Evolutionary conservation across 2,113 vertebrate genomes (phyloP).

Genomic region (Uropsilus gracilis): DNA sequence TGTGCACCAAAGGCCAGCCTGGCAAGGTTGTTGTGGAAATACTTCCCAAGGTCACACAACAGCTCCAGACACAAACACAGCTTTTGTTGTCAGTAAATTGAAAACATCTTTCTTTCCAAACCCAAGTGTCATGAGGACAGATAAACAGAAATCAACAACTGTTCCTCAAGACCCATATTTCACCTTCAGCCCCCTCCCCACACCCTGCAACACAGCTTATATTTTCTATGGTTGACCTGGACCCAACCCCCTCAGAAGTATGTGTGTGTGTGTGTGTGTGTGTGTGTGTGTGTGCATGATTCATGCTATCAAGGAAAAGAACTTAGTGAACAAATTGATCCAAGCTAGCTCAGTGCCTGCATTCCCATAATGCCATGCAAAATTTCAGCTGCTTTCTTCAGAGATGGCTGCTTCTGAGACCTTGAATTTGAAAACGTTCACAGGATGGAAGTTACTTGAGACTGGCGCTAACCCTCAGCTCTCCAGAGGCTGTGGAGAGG

Average conservation of each 20-base stretch:
- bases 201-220: background rate
- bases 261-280: background rate
- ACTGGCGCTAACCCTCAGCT: background rate
- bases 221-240: background rate
- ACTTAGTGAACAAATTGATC: background rate
- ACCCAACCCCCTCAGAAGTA: background rate
- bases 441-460: background rate
- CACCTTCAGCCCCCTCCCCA: background rate
- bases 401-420: background rate
- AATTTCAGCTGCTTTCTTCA: background rate
- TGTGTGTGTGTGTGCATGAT: background rate
- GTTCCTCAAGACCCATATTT: background rate
- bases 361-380: background rate
- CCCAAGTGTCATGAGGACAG: background rate
- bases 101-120: conserved; percentile 42
- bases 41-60: background rate
- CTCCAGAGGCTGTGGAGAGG: background rate
- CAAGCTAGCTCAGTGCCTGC: background rate
- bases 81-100: background rate
- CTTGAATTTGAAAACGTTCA: background rate
- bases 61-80: background rate
- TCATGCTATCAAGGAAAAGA: background rate
- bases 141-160: conserved; percentile 30
- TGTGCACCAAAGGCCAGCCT: background rate
- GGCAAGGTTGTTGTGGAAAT: background rate